A percentile compares a stretch with the other conserved stretches of the same genome.
Evolutionary conservation across 1,140 invertebrate species (phyloP).

Genomic region (Euura lappo): DNA sequence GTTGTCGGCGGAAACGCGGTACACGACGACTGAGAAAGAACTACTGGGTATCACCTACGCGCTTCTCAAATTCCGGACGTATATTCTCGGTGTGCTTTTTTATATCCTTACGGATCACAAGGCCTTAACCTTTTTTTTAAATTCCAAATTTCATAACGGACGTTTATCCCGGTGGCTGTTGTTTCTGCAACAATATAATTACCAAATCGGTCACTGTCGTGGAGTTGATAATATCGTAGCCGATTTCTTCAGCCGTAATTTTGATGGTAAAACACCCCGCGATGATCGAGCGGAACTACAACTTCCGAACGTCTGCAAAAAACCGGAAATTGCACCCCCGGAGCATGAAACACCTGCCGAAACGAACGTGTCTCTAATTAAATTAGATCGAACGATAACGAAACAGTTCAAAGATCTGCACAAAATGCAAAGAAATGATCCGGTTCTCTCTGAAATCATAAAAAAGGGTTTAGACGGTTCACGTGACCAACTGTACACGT

Average conservation of each 20-base stretch:
- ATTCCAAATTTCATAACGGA: slow-evolving; percentile 46
- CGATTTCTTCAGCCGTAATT: slow-evolving; percentile 26
- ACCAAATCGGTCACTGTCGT: slow-evolving; percentile 43
- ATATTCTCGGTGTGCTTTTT: slow-evolving; percentile 28
- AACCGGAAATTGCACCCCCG: too few relatives aligned
- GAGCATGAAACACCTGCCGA: too few relatives aligned
- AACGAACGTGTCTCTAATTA: too few relatives aligned
- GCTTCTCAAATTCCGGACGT: slow-evolving; percentile 40
- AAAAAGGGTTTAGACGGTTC: too few relatives aligned
- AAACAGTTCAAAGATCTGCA: too few relatives aligned
- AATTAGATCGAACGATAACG: too few relatives aligned
- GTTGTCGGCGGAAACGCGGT: slow-evolving; percentile 16
- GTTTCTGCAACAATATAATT: slow-evolving; percentile 54
- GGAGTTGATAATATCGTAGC: slow-evolving; percentile 25
- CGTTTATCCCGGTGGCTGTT: slow-evolving; percentile 54
- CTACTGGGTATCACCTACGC: slow-evolving; percentile 39
- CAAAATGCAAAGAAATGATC: too few relatives aligned
- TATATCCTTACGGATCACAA: slow-evolving; percentile 59
- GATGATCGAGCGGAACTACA: neutral
- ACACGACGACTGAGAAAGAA: slow-evolving; percentile 42
- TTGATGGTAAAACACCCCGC: neutral
- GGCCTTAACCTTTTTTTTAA: slow-evolving; percentile 48
- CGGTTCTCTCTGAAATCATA: too few relatives aligned
- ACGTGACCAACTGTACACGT: too few relatives aligned
- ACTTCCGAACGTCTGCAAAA: too few relatives aligned